Evolutionary conservation across 2,113 vertebrate species (phyloP).

Genomic region (Bufo gargarizans): DNA sequence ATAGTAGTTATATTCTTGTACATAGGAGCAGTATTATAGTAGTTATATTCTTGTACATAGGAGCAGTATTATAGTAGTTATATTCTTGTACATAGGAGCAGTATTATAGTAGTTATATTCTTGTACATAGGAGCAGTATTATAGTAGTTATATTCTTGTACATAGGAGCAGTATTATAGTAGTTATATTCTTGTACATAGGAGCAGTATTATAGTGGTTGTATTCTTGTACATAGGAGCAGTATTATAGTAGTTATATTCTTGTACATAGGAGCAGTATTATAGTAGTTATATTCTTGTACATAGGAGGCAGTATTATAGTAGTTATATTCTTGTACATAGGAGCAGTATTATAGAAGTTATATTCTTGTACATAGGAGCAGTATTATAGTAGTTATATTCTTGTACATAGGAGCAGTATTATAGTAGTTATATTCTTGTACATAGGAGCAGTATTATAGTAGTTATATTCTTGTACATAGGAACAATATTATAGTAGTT

Average conservation of each 20-base stretch:
- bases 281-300: too few relatives aligned
- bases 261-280: too few relatives aligned
- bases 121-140: conserved; percentile 1
- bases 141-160: conserved; percentile 14
- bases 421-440: conserved; percentile 4
- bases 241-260: too few relatives aligned
- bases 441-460: conserved; percentile 5
- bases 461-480: conserved; percentile 5
- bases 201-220: too few relatives aligned
- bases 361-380: not conserved
- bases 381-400: conserved; percentile 10
- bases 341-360: not conserved
- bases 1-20: conserved; percentile 5
- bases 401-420: conserved; percentile 4
- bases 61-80: conserved; percentile 7
- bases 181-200: not conserved
- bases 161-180: not conserved
- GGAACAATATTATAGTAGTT: not conserved
- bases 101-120: conserved; percentile 15
- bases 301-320: too few relatives aligned
- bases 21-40: conserved; percentile 5
- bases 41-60: conserved; percentile 11
- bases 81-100: conserved; percentile 3
- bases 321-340: not conserved
- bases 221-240: too few relatives aligned